Base-by-base conservation (phyloP, 2,888 invertebrate species). In the Torymus texanus region DNA sequence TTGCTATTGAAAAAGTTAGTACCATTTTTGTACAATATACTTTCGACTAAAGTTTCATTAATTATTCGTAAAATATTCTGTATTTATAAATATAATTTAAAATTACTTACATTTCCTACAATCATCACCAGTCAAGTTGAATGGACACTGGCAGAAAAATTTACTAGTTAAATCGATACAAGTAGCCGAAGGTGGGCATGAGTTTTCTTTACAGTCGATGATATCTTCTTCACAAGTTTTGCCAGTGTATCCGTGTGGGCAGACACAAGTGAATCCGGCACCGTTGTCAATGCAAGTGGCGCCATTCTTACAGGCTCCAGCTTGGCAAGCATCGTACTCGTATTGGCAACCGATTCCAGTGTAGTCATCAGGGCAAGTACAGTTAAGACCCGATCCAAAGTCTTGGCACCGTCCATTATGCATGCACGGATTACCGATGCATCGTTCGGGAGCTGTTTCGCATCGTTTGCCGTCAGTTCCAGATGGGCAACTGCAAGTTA, bases 401-500 rank as follows among this genome's bases (percentile, higher is more conserved):
- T 98, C 98, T 91, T 97, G 97, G 86, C 98, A 98, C 88, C 95
- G 95, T 73, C 98, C 98, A 65, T 96, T 97, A 87, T 98, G 98
- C 96, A 97, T 97, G 88, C 98, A 98, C 1, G 94, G 94, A 86
- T 95, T 95, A 41, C 97, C 97, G 80, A 97, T 96, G 88, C 97
- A 97, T 83, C 98, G 94, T 91, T 98, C 97, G 2, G 98, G 98
- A 0, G 98, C 97, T 0, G 97, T 97, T 91, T 98, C 98, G 90
- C 98, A 98, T 89, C 97, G 96, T 90, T 98, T 98, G 12, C 98
- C 98, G 87, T 98, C 98, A 0, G 98, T 98, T 85, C 98, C 98
- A 82, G 96, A 97, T 65, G 97, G 97, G 87, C 97, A 97, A 11
- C 95, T 95, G 85, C 58, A 79, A 73, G n/a, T 59, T 51, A 14